Evolutionary conservation across 2,113 vertebrate genomes (phyloP).

Genomic region (Myocastor coypus): DNA sequence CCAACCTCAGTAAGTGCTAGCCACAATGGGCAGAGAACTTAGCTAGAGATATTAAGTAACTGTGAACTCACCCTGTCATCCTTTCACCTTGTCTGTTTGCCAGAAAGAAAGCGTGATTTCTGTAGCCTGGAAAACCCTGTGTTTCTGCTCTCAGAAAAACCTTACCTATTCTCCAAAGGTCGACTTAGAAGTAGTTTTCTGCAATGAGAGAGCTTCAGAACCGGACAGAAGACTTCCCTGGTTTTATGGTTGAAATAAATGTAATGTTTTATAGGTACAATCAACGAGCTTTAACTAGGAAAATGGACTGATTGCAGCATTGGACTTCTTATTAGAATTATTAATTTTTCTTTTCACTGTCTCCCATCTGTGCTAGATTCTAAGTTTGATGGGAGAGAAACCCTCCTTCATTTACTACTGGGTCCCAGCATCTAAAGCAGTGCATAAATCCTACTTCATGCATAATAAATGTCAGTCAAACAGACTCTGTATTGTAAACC

Average conservation of each 20-base stretch:
- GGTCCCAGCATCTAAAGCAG: neutral
- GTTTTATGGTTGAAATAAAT: constrained; percentile 14
- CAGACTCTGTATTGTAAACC: neutral
- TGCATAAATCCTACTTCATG: neutral
- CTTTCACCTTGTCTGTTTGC: neutral
- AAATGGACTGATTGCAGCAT: neutral
- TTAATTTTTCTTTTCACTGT: neutral
- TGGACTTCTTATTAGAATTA: neutral
- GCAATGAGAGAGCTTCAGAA: neutral
- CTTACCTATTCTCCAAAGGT: neutral
- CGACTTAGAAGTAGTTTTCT: neutral
- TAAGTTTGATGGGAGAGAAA: neutral
- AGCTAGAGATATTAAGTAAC: neutral
- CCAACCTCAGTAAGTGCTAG: neutral
- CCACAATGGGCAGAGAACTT: neutral
- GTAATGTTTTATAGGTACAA: neutral
- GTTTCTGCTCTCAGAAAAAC: neutral
- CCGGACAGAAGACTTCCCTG: neutral
- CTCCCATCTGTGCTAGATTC: neutral
- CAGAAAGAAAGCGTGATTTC: neutral
- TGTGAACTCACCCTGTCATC: neutral
- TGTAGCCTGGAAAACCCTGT: neutral
- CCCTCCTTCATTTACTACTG: neutral
- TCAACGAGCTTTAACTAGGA: neutral
- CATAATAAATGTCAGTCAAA: neutral